These are phyloP conservation scores for Cheirogaleus major DNA, from an alignment of 2,797 vertebrate species.

Conservation along the genomic window DNA sequence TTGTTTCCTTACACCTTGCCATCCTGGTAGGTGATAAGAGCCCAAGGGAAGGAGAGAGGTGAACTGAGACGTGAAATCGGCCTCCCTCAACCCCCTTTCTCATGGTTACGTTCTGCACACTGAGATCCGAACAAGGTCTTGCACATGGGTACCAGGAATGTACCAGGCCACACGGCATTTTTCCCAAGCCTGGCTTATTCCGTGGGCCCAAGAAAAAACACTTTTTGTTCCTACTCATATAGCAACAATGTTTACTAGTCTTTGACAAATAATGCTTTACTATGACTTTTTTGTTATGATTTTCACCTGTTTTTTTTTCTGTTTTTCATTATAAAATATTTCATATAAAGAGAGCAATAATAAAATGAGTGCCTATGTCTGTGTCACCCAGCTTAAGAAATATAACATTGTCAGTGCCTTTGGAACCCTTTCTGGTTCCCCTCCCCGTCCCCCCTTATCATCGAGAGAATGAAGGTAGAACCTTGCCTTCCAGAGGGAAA, in stretches of 20 bases:
- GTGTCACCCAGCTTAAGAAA: not conserved
- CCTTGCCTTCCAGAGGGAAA: not conserved
- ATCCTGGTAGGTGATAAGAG: not conserved
- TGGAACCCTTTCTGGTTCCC: not conserved
- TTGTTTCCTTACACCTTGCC: not conserved
- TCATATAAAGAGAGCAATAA: not conserved
- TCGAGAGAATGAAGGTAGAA: not conserved
- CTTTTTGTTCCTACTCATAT: not conserved
- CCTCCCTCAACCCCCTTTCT: not conserved
- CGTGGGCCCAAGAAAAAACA: not conserved
- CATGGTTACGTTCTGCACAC: not conserved
- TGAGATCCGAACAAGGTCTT: not conserved
- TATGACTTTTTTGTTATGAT: not conserved
- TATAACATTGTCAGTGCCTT: not conserved
- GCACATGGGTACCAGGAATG: fast-evolving
- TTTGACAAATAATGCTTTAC: not conserved
- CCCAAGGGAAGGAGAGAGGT: not conserved
- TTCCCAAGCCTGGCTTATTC: not conserved
- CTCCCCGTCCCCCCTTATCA: not conserved
- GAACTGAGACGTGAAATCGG: not conserved
- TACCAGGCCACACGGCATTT: not conserved
- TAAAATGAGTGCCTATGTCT: not conserved
- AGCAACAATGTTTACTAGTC: not conserved
- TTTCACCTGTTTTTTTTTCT: not conserved
- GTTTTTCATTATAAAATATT: not conserved